phyloP scores from a whole-genome alignment of 2,797 vertebrate genomes.

The Masticophis lateralis region DNA sequence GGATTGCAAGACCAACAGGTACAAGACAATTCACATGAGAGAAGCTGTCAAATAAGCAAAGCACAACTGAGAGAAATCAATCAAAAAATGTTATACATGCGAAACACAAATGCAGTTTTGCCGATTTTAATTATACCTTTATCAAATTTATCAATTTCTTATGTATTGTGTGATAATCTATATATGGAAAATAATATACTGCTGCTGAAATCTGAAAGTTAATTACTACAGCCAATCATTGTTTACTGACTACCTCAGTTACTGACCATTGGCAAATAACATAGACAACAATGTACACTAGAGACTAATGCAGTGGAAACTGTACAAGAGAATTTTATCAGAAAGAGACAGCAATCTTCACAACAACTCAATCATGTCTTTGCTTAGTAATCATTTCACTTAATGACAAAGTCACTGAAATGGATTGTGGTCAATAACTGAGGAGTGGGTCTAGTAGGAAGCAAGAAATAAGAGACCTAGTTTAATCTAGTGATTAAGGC shows the following conservation, averaged over 20 bases:
- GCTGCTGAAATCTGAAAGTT: neutral
- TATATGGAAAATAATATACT: neutral
- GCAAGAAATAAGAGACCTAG: neutral
- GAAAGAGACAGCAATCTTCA: neutral
- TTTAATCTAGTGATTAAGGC: neutral
- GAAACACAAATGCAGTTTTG: neutral
- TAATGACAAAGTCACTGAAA: neutral
- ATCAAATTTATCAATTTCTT: accelerated
- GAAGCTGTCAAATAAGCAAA: slow-evolving; percentile 7
- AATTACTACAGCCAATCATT: neutral
- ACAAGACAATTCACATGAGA: neutral
- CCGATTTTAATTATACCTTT: neutral
- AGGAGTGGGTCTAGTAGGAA: neutral
- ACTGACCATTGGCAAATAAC: neutral
- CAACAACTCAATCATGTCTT: neutral
- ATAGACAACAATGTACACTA: neutral
- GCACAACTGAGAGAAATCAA: slow-evolving; percentile 11
- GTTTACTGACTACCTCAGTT: neutral
- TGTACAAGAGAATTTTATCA: neutral
- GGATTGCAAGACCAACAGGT: neutral
- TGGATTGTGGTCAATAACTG: neutral
- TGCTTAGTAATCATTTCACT: neutral
- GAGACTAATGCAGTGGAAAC: neutral
- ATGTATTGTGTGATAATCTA: slow-evolving; percentile 45
- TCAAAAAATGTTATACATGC: neutral